phyloP scores from a whole-genome alignment of 2,113 vertebrate genomes.

The Acrocephalus arundinaceus region DNA sequence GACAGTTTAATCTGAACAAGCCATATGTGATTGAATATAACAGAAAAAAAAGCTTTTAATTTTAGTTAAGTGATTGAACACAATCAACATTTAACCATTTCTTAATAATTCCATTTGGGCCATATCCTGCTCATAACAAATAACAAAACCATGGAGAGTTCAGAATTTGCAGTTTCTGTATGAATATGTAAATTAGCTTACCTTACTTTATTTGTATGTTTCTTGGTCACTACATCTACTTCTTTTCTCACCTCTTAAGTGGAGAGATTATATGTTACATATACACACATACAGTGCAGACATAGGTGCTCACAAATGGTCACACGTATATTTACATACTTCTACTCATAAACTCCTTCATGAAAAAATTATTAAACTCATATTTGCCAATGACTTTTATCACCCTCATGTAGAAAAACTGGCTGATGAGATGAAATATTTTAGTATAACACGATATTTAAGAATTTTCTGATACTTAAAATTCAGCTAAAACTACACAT shows the following conservation, averaged over 20 bases:
- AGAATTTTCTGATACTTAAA: neutral
- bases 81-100: neutral
- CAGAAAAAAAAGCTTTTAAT: neutral
- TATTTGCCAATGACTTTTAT: neutral
- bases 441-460: neutral
- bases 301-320: neutral
- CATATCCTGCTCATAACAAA: neutral
- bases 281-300: neutral
- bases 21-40: neutral
- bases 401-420: neutral
- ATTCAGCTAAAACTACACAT: neutral
- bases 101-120: neutral
- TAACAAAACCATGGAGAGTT: neutral
- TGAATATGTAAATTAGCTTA: neutral
- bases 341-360: neutral
- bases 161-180: neutral
- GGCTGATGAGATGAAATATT: neutral
- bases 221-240: neutral
- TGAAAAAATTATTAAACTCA: neutral
- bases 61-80: neutral
- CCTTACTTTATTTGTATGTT: neutral
- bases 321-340: neutral
- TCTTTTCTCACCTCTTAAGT: neutral
- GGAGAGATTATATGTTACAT: neutral
- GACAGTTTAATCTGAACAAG: neutral